Evolutionary conservation across 2,113 vertebrate genomes (phyloP), one percentile per base, ranked within the genome.

Genomic region (Vidua macroura): DNA sequence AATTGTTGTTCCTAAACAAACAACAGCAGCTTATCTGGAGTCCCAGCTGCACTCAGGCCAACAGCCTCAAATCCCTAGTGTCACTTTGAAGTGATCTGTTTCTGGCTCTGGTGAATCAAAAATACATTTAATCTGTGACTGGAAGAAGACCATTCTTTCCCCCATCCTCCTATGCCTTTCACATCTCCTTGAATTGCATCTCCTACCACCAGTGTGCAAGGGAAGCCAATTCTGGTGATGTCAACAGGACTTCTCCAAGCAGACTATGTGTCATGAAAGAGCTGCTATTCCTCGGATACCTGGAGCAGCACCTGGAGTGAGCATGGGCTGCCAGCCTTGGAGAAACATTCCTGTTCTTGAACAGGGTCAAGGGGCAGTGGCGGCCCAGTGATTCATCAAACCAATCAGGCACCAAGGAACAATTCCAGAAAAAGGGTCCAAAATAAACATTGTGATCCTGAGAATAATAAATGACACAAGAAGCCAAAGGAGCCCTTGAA

Each of bases 391-490:
- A 90, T 70, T 93, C 67, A 81, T 77, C 75, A 83, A 52, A 88
- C 91, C 78, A 55, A 8, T 92, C 91, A 89, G 49, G 23, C 44
- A 92, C 33, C 9, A 39, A 92, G 63, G 11, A 96, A 13, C 21
- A 67, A 66, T 67, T 92, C 79, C 75, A 95, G 68, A 4, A 70
- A 80, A 94, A 77, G 8, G 3, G 15, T 88, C 94, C 87, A 93
- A 95, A 86, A 44, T 64, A 95, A 95, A 87, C 72, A 83, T 33
- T 51, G 1, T 48, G 68, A 75, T 81, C 77, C 33, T 83, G 82
- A 93, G 78, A 88, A 86, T 24, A 22, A 85, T 86, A 92, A 88
- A 93, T 77, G 67, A 74, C 72, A 95, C 43, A 53, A 85, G 70
- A 85, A 85, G 31, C 49, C n/a, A 59, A 91, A 85, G 10, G 33